A percentile compares a stretch with the other conserved stretches of the same genome.
Evolutionary conservation across 2,113 vertebrate genomes (phyloP).

Genomic region (Calypte anna): DNA sequence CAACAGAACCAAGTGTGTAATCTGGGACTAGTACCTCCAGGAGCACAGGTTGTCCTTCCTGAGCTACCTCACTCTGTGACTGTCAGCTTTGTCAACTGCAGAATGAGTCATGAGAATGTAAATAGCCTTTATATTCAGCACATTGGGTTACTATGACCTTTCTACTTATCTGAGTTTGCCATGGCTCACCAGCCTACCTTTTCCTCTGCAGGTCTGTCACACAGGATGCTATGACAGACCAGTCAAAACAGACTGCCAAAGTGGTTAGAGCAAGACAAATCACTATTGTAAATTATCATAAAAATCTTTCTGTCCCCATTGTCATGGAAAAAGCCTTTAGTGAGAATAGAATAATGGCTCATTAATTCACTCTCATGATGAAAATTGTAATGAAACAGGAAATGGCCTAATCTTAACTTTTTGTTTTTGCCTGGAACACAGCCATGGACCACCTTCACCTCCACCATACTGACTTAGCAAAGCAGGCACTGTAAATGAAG

Average conservation of each 20-base stretch:
- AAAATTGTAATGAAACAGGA: conserved; percentile 41
- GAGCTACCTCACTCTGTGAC: background rate
- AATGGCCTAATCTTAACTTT: background rate
- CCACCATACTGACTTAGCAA: background rate
- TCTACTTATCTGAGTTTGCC: background rate
- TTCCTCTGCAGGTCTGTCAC: background rate
- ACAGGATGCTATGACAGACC: background rate
- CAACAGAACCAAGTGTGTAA: background rate
- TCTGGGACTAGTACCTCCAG: background rate
- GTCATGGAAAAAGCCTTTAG: conserved; percentile 13
- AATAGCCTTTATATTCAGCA: background rate
- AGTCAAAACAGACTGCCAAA: conserved; percentile 26
- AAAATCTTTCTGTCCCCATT: conserved; percentile 13
- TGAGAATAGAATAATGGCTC: conserved; percentile 1
- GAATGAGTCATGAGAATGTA: background rate
- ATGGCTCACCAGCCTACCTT: background rate
- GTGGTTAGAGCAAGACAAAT: conserved; percentile 16
- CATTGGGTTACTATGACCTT: background rate
- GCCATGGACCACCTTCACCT: background rate
- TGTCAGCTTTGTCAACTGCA: background rate
- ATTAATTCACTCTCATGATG: conserved; percentile 10
- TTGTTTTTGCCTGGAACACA: background rate
- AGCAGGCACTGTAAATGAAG: background rate
- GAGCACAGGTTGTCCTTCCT: background rate
- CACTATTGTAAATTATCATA: background rate